A percentile compares a stretch with the other conserved stretches of the same genome.
These are phyloP conservation scores for Nettapus auritus DNA, from an alignment of 2,113 vertebrate species.

Conservation along the genomic window DNA sequence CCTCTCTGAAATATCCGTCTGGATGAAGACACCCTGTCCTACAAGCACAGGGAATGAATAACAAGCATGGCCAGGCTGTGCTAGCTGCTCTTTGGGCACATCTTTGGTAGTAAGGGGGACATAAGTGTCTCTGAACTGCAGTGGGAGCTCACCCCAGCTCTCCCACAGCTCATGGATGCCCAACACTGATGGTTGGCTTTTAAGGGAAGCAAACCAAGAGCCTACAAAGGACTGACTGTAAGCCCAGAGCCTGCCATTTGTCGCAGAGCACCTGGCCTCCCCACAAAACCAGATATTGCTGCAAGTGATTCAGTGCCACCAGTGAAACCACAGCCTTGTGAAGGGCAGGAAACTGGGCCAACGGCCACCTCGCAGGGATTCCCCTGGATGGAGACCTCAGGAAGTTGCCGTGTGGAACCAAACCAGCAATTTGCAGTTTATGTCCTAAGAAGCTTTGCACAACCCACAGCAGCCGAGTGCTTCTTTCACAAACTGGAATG, in stretches of 20 bases:
- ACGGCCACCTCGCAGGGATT: not conserved
- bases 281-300: not conserved
- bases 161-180: not conserved
- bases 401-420: conserved; percentile 30
- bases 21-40: not conserved
- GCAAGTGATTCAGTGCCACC: not conserved
- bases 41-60: not conserved
- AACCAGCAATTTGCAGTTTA: conserved; percentile 22
- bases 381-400: conserved; percentile 4
- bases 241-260: not conserved
- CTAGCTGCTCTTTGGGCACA: too few species aligned
- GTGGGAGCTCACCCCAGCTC: not conserved
- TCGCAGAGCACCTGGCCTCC: not conserved
- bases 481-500: not conserved
- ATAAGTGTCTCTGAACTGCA: accelerated
- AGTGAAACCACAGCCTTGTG: not conserved
- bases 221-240: not conserved
- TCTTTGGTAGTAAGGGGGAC: not conserved
- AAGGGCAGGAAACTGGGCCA: conserved; percentile 49
- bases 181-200: not conserved
- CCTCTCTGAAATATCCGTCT: not conserved
- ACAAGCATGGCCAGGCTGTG: not conserved
- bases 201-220: not conserved
- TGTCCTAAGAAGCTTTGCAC: conserved; percentile 46
- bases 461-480: not conserved